Conservation (phyloP, 2,113 vertebrate genomes). For the Galemys pyrenaicus region DNA sequence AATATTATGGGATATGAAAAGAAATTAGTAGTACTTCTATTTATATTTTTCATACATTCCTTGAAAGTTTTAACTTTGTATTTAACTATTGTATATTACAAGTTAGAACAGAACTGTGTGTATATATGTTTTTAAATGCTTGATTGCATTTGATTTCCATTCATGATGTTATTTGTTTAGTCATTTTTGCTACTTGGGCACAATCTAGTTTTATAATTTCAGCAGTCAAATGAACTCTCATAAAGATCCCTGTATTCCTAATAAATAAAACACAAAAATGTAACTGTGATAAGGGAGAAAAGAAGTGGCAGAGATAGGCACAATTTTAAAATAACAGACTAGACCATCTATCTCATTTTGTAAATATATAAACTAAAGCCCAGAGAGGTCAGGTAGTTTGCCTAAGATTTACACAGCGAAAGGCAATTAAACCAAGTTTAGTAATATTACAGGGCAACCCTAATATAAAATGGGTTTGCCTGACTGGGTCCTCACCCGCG, state of each 20-base stretch:
- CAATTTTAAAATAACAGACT: neutral
- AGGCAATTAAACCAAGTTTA: slow-evolving; percentile 13
- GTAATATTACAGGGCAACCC: too few species aligned
- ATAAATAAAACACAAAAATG: neutral
- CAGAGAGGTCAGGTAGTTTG: neutral
- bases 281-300: neutral
- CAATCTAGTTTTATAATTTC: neutral
- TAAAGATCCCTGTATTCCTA: neutral
- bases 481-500: too few species aligned
- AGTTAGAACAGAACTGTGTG: neutral
- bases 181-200: neutral
- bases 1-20: neutral
- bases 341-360: neutral
- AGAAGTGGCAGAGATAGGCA: neutral
- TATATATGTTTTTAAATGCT: neutral
- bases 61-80: neutral
- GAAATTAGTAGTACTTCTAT: neutral
- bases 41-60: neutral
- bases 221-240: slow-evolving; percentile 30
- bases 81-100: neutral
- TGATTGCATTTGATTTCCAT: slow-evolving; percentile 12
- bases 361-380: neutral
- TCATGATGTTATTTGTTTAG: neutral
- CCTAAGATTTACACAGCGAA: neutral
- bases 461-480: too few species aligned